A percentile compares a stretch with the other conserved stretches of the same genome.
Conservation (phyloP, 2,888 invertebrate species). For the Timandra comae region DNA sequence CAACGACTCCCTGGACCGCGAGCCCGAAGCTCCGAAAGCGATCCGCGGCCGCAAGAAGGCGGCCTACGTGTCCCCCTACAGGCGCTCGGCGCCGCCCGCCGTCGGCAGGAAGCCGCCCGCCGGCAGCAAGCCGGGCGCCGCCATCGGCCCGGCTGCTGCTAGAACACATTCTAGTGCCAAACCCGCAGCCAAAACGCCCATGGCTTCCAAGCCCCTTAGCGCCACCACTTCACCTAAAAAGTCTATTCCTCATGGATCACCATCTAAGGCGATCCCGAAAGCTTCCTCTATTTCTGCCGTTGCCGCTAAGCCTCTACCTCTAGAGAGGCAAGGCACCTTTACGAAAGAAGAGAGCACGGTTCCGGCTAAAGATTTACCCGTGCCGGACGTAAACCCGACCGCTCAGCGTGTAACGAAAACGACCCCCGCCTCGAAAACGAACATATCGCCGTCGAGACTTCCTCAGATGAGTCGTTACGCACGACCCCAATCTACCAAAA, state of each 20-base stretch:
- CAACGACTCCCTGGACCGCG: conserved; percentile 62
- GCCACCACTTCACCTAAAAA: conserved; percentile 60
- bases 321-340: conserved; percentile 93
- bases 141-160: conserved; percentile 28
- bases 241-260: conserved; percentile 42
- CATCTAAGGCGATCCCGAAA: conserved; percentile 43
- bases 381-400: conserved; percentile 43
- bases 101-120: conserved; percentile 46
- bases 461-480: conserved; percentile 49
- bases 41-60: conserved; percentile 82
- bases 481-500: conserved; percentile 41
- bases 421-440: conserved; percentile 45
- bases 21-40: conserved; percentile 69
- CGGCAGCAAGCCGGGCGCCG: conserved; percentile 27
- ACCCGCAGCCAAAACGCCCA: conserved; percentile 39
- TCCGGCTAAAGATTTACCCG: conserved; percentile 48
- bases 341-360: conserved; percentile 86
- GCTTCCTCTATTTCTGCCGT: conserved; percentile 33
- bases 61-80: conserved; percentile 79
- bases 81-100: conserved; percentile 48
- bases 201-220: conserved; percentile 38
- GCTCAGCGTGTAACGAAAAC: conserved; percentile 36
- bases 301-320: conserved; percentile 62
- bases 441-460: conserved; percentile 64
- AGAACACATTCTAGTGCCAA: conserved; percentile 51